A percentile compares a stretch with the other conserved stretches of the same genome.
phyloP scores from a whole-genome alignment of 2,888 invertebrate species.

The Hoplodrina ambigua region DNA sequence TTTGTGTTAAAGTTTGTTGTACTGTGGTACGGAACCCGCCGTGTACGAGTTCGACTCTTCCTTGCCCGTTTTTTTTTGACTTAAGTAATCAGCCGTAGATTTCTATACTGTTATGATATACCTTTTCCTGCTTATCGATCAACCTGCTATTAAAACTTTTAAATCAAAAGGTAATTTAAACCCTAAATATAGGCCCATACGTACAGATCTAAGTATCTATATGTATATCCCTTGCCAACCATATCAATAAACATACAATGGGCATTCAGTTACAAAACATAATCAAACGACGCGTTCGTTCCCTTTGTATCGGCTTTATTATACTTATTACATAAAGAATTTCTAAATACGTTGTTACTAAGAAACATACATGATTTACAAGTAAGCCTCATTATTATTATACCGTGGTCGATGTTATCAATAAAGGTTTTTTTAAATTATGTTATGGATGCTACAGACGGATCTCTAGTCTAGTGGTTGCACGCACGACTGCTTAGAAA shows the following conservation, averaged over 20 bases:
- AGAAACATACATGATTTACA: conserved; percentile 11
- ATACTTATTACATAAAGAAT: conserved; percentile 17
- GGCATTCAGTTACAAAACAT: conserved; percentile 26
- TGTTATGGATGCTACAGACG: too few species aligned
- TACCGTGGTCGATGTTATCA: not conserved
- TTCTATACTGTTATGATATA: too few species aligned
- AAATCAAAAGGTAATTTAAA: conserved; percentile 2
- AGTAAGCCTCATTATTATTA: conserved; percentile 11
- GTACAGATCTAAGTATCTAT: too few species aligned
- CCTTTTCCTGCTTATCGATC: not conserved
- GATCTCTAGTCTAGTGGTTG: too few species aligned
- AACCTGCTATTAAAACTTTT: not conserved
- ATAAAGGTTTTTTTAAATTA: not conserved
- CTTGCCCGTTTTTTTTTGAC: too few species aligned
- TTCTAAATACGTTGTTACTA: conserved; percentile 18
- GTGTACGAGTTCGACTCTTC: too few species aligned
- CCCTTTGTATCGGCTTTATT: conserved; percentile 24
- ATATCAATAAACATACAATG: not conserved
- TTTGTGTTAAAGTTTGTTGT: too few species aligned
- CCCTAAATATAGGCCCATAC: too few species aligned
- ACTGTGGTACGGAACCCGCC: too few species aligned
- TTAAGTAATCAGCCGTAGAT: too few species aligned
- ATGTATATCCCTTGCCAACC: not conserved
- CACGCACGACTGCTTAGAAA: too few species aligned
- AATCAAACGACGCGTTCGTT: conserved; percentile 42